Base-by-base conservation (phyloP, 2,888 invertebrate species). In the Sphinx pinastri region DNA sequence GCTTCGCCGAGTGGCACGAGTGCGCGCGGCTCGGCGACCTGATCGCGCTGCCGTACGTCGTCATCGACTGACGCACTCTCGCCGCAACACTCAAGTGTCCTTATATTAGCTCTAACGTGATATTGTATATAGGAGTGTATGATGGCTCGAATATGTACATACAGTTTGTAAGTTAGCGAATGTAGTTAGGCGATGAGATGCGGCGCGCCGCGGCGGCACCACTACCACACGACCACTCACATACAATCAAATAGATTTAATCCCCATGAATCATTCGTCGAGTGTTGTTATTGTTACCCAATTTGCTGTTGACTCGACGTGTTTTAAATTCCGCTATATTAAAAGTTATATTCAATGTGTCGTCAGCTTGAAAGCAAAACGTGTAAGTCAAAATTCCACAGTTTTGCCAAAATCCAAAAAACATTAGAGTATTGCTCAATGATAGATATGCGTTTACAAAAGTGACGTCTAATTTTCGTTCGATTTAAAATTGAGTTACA, bases 31-130 rank as follows among this genome's bases (percentile, higher is more conserved):
- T 97, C 85, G 97, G 96, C 85, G 97, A 97, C 86, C 96, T 99
- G 88, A 96, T 97, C 91, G 98, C 99, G 95, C 95, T 99, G 96
- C 99, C 99, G 94, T 99, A 99, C 95, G 98, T 98, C 94, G 97
- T 98, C 91, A 97, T 98, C 94, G 98, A 99, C 96, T 98, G 95
- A 95, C 85, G 76, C 74, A 74, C 74, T 71, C 76, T 45, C 59
- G 68, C 16, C 63, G 31, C 78, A 75, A 82, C 79, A 82, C 83
- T 84, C 88, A 93, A 93, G 93, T 93, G 93, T 88, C 93, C 93
- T 93, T 93, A 93, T 85, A 80, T 84, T 89, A 89, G 89, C 79
- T 84, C 73, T 85, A 87, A 85, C 84, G 69, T 80, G 82, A 85
- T 78, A 75, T 75, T 83, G 82, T 81, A 81, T 77, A 79, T 80